phyloP scores from a whole-genome alignment of 2,797 vertebrate species.

The Enteromius mattozi region DNA sequence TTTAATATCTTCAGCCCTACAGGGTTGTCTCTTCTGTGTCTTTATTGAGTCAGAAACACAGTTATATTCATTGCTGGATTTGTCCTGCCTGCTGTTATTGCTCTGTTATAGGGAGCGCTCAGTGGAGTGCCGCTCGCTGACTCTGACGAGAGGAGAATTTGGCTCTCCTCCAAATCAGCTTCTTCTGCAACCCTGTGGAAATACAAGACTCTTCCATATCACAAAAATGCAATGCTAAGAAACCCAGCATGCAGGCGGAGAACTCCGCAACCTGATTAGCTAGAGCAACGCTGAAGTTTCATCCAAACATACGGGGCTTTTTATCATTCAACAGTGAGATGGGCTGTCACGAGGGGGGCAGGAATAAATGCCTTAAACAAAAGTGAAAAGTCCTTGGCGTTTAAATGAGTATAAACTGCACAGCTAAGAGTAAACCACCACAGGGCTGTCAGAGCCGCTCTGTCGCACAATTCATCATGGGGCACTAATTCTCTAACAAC shows the following conservation, averaged over 20 bases:
- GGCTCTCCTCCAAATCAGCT: conserved; percentile 36
- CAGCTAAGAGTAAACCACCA: conserved; percentile 91
- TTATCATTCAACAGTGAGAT: conserved; percentile 26
- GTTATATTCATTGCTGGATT: conserved; percentile 58
- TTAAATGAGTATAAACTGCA: conserved; percentile 86
- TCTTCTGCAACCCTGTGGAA: conserved; percentile 26
- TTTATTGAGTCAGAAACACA: conserved; percentile 64
- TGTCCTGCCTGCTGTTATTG: conserved; percentile 54
- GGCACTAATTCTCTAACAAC: conserved; percentile 98
- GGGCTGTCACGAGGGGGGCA: conserved; percentile 70
- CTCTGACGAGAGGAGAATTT: conserved; percentile 39
- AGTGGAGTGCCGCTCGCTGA: conserved; percentile 36
- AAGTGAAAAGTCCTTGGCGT: conserved; percentile 91
- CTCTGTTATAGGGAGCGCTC: conserved; percentile 45
- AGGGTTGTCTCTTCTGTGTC: conserved; percentile 50
- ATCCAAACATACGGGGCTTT: background rate
- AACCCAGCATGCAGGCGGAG: conserved; percentile 8
- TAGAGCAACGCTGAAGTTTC: background rate
- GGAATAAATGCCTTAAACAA: conserved; percentile 84
- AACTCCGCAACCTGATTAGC: conserved; percentile 26
- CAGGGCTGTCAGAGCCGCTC: conserved; percentile 93
- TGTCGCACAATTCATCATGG: conserved; percentile 97
- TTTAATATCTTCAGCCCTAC: conserved; percentile 62
- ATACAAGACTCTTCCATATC: conserved; percentile 8
- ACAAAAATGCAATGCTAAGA: conserved; percentile 12